Conservation (phyloP, 1,140 invertebrate species). For the Solenopsis fugax region DNA sequence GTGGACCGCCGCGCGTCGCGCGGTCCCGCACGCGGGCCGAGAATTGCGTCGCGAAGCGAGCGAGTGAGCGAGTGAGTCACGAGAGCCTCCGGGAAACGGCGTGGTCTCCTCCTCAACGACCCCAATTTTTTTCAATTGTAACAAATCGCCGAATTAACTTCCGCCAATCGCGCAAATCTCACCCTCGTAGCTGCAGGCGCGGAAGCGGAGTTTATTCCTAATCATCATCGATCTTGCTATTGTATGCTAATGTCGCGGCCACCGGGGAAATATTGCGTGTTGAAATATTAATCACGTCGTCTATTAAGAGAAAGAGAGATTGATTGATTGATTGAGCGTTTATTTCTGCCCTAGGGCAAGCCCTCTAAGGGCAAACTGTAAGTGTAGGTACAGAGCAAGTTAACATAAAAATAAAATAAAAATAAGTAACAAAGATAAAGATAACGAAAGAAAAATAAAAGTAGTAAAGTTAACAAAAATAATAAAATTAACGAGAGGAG, state of each 20-base stretch:
- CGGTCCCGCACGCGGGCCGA: slow-evolving; percentile 7
- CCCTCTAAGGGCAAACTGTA: too few relatives aligned
- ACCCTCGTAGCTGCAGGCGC: neutral
- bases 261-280: neutral
- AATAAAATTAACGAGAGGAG: too few relatives aligned
- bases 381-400: too few relatives aligned
- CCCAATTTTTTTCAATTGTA: slow-evolving; percentile 56
- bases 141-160: slow-evolving; percentile 39
- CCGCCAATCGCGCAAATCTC: neutral
- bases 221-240: slow-evolving; percentile 25
- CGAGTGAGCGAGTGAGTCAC: slow-evolving; percentile 34
- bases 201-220: neutral
- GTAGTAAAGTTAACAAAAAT: too few relatives aligned
- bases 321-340: too few relatives aligned
- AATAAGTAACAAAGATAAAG: too few relatives aligned
- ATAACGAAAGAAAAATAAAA: too few relatives aligned
- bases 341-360: too few relatives aligned
- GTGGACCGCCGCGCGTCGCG: slow-evolving; percentile 30
- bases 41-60: slow-evolving; percentile 24
- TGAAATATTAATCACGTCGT: neutral
- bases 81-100: slow-evolving; percentile 34
- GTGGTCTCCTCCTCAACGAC: slow-evolving; percentile 2
- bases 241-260: slow-evolving; percentile 36
- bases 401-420: too few relatives aligned
- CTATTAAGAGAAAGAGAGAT: neutral